Conservation (phyloP, 2,888 invertebrate species). For the Sipha maydis region DNA sequence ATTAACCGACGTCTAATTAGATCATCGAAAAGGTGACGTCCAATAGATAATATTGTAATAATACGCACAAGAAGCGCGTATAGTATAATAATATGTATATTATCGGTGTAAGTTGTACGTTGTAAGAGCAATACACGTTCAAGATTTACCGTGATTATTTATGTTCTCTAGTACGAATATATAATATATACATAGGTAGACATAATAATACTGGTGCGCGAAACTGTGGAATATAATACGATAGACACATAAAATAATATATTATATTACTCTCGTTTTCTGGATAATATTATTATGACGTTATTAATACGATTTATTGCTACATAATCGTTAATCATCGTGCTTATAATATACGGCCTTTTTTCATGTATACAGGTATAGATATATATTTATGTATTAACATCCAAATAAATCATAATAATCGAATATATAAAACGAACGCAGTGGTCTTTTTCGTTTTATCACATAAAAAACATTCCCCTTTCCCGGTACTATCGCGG, state of each 20-base stretch:
- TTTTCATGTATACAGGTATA: no score
- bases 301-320: constrained; percentile 1
- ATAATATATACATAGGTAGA: not conserved
- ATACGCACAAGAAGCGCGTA: no score
- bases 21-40: no score
- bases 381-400: not conserved
- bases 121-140: not conserved
- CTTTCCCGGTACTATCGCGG: not conserved
- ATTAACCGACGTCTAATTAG: no score
- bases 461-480: not conserved
- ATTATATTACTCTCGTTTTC: not conserved
- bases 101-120: no score
- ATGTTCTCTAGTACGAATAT: not conserved
- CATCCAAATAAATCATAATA: not conserved
- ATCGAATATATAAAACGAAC: not conserved
- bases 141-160: not conserved
- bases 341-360: no score
- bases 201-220: not conserved
- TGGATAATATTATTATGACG: not conserved
- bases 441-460: not conserved
- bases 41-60: no score
- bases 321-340: not conserved
- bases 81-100: no score
- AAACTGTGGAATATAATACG: not conserved
- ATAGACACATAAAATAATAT: not conserved